These are phyloP conservation scores for Dreissena polymorpha DNA, from an alignment of 1,140 invertebrate species.

Conservation along the genomic window DNA sequence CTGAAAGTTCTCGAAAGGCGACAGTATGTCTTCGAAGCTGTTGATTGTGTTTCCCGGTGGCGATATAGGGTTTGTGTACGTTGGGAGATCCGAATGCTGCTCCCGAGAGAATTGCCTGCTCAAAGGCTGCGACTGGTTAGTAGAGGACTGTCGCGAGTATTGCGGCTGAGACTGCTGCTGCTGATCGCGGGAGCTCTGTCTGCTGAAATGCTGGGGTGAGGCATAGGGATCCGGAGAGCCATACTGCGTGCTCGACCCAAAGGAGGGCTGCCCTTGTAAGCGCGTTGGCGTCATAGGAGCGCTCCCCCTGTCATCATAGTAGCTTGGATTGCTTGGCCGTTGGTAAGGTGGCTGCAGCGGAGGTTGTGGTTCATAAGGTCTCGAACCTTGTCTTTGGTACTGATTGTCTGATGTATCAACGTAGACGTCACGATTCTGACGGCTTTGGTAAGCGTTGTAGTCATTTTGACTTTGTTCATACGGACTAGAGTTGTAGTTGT, in stretches of 20 bases:
- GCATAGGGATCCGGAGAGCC: conserved; percentile 3
- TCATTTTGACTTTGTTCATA: conserved; percentile 22
- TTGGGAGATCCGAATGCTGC: conserved; percentile 25
- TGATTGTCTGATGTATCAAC: conserved; percentile 21
- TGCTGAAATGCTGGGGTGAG: conserved; percentile 14
- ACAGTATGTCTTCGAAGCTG: conserved; percentile 66
- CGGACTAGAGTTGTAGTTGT: background rate
- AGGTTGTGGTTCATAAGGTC: conserved; percentile 22
- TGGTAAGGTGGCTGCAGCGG: conserved; percentile 18
- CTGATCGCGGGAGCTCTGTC: conserved; percentile 25
- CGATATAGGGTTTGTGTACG: conserved; percentile 34
- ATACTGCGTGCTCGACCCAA: conserved; percentile 33
- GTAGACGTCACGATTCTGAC: conserved; percentile 13
- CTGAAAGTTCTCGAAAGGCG: conserved; percentile 67
- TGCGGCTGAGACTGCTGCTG: conserved; percentile 18
- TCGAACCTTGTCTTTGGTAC: conserved; percentile 38
- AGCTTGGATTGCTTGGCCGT: conserved; percentile 22
- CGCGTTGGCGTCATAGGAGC: background rate
- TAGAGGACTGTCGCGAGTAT: conserved; percentile 11
- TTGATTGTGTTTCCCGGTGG: conserved; percentile 58
- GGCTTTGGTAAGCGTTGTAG: conserved; percentile 27
- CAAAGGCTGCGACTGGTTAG: conserved; percentile 21
- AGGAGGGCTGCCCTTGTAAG: conserved; percentile 25
- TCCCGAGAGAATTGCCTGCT: conserved; percentile 41
- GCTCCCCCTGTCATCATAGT: conserved; percentile 11